A percentile compares a stretch with the other conserved stretches of the same genome.
phyloP scores from a whole-genome alignment of 64 coral and sea anemone genomes.

The Hydrozoanthus tunicans region DNA sequence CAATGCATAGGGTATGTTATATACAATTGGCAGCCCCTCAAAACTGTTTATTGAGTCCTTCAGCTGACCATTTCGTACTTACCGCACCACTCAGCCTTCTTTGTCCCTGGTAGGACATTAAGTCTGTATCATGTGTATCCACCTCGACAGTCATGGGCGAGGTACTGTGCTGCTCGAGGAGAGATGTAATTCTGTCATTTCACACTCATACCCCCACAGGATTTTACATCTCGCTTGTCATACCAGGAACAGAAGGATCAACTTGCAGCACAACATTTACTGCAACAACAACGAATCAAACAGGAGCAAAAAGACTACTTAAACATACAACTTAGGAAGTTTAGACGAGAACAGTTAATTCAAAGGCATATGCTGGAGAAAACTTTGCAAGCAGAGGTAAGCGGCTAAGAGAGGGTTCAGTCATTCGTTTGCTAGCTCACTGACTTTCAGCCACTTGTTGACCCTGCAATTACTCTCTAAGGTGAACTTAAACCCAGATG shows the following conservation, averaged over 20 bases:
- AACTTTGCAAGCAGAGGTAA: constrained; percentile 86
- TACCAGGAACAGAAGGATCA: constrained; percentile 80
- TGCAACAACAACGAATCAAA: constrained; percentile 52
- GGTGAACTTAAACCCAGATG: no score
- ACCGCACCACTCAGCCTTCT: no score
- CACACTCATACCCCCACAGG: constrained; percentile 20
- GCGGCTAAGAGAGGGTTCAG: not conserved
- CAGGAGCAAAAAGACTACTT: constrained; percentile 77
- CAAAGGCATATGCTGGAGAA: constrained; percentile 89
- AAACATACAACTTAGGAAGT: constrained; percentile 76
- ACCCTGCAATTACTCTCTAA: not conserved
- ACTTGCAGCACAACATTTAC: constrained; percentile 56
- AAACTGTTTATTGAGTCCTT: no score
- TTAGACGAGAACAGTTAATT: constrained; percentile 82
- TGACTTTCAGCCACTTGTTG: not conserved
- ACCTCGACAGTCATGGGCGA: no score
- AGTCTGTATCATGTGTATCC: no score
- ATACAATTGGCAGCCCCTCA: no score
- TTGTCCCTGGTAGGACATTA: no score
- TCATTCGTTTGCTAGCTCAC: no score
- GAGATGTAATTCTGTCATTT: no score
- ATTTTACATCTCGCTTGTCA: constrained; percentile 53
- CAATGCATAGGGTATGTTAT: no score
- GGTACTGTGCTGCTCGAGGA: no score
- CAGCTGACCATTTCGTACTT: no score